These are phyloP conservation scores for Chunga burmeisteri DNA, from an alignment of 2,113 vertebrate genomes.

Conservation along the genomic window DNA sequence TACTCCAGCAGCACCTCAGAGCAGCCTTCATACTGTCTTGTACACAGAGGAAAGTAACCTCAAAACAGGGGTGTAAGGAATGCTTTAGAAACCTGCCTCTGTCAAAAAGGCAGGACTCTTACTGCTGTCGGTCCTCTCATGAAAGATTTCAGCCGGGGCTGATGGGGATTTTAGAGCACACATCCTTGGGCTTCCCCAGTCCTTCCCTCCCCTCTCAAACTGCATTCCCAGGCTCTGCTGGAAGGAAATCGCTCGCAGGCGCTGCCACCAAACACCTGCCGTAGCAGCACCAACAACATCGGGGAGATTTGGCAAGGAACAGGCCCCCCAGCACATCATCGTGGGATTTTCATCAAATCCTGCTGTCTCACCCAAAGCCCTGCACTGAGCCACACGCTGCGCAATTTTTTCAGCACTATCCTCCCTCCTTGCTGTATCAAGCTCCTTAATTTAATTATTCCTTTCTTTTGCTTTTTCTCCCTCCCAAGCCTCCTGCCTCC, in stretches of 20 bases:
- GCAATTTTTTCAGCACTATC: background rate
- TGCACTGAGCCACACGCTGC: fast-evolving
- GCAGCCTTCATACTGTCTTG: background rate
- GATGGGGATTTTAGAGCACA: background rate
- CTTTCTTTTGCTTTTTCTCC: background rate
- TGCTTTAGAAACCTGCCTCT: background rate
- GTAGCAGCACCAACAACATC: too few relatives aligned
- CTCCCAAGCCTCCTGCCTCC: background rate
- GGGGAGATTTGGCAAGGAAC: fast-evolving
- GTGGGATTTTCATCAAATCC: background rate
- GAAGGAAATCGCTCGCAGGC: background rate
- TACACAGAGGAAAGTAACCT: background rate
- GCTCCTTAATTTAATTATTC: background rate
- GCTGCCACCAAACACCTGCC: fast-evolving
- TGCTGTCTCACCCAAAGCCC: background rate
- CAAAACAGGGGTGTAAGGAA: fast-evolving
- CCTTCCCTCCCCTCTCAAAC: fast-evolving
- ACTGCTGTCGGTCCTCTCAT: too few relatives aligned
- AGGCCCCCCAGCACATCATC: fast-evolving
- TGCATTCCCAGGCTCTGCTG: fast-evolving
- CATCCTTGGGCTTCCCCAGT: too few relatives aligned
- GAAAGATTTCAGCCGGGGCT: background rate
- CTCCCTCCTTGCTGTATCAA: background rate
- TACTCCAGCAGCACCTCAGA: background rate
- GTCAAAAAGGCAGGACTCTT: background rate